phyloP scores from a whole-genome alignment of 2,888 invertebrate genomes.

The Zygaena filipendulae region DNA sequence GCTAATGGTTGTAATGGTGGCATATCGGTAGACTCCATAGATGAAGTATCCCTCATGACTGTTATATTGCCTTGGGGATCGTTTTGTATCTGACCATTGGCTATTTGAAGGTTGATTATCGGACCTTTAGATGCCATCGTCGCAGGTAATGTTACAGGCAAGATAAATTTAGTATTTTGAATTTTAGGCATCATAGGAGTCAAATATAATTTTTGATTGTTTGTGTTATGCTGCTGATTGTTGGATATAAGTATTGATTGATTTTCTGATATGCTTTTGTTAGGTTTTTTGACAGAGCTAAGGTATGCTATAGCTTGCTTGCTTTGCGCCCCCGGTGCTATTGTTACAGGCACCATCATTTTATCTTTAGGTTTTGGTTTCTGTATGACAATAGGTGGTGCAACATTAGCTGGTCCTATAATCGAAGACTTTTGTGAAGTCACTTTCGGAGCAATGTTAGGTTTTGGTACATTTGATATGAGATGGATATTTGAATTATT shows the following conservation, averaged over 20 bases:
- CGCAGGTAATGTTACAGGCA: constrained; percentile 59
- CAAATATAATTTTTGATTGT: constrained; percentile 67
- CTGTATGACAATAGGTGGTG: constrained; percentile 68
- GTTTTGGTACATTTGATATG: constrained; percentile 51
- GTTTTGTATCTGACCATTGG: constrained; percentile 71
- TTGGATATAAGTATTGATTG: constrained; percentile 57
- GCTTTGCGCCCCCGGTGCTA: constrained; percentile 38
- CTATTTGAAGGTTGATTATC: constrained; percentile 75
- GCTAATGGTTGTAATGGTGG: constrained; percentile 54
- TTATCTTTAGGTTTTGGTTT: constrained; percentile 61
- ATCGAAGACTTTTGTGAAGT: constrained; percentile 43
- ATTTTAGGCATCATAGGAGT: constrained; percentile 71
- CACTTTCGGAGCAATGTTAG: constrained; percentile 52
- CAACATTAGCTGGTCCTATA: constrained; percentile 43
- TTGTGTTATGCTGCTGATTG: constrained; percentile 45
- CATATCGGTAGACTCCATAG: constrained; percentile 41
- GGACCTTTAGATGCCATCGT: constrained; percentile 70
- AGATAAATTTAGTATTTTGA: constrained; percentile 62
- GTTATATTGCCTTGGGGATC: constrained; percentile 72
- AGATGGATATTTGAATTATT: constrained; percentile 52
- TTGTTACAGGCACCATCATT: constrained; percentile 59
- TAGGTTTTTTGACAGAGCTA: constrained; percentile 64
- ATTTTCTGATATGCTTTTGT: constrained; percentile 43
- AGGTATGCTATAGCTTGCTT: constrained; percentile 67
- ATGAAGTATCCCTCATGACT: constrained; percentile 60